Evolutionary conservation across 1,140 invertebrate species (phyloP), one percentile per base, ranked within the genome.

Genomic region (Brachionus sp.): DNA sequence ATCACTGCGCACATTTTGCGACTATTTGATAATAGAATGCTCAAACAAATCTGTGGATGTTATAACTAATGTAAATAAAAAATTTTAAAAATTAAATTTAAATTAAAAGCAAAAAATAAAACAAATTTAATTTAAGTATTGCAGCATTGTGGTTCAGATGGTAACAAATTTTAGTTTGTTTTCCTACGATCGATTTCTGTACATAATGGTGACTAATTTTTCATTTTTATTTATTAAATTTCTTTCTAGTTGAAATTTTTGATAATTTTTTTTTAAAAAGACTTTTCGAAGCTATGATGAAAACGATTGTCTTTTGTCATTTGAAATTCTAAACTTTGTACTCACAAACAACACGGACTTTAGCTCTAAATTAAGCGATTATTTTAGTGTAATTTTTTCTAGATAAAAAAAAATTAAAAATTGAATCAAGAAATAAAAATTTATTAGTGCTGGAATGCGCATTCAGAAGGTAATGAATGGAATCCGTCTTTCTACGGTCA

Each of bases 191-290:
- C 6, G 77, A 39, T 80, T 80, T 80, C n/a, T 75, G 16, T 75
- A 46, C 42, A 80, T 64, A 42, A 80, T 80, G 77, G 77, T 80
- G 35, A 5, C n/a, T n/a, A n/a, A n/a, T n/a, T n/a, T n/a, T n/a
- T n/a, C n/a, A n/a, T n/a, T n/a, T n/a, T n/a, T n/a, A n/a, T n/a
- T n/a, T n/a, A n/a, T n/a, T n/a, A n/a, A n/a, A n/a, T n/a, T n/a
- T n/a, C n/a, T n/a, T n/a, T n/a, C n/a, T n/a, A n/a, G n/a, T n/a
- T n/a, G n/a, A n/a, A n/a, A n/a, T n/a, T n/a, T n/a, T n/a, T 39
- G 37, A 16, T 37, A 37, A 37, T 73, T 37, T 5, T 10, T 5
- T 39, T 44, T 73, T 44, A 0, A 3, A 13, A 75, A 75, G 70
- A 75, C 70, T 12, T 75, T 80, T 42, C 7, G 77, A 33, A 80